Base-by-base conservation (phyloP, 2,113 vertebrate species). In the Percopsis transmontana region DNA sequence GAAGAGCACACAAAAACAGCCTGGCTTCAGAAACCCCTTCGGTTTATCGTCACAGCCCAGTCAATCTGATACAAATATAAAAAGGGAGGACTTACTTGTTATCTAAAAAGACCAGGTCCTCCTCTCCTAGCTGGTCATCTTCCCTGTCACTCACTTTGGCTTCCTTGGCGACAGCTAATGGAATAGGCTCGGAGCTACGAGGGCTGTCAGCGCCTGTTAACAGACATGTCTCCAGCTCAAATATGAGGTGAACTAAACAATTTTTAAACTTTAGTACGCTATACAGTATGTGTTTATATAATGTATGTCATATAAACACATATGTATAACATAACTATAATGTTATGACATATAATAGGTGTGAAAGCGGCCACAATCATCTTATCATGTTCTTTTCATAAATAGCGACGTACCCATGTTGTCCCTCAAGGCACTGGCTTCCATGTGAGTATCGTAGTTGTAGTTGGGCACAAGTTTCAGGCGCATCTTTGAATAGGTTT, bases 401-500 rank as follows among this genome's bases (percentile, higher is more conserved):
- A 8, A n/a, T 6, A 27, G 54, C 19, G 15, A 66, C 87, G 2
- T 77, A 98, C 97, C 97, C 80, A 96, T 92, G 71, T 99, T 99
- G 90, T 99, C 97, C 0, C 97, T 88, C 0, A 94, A 91, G n/a
- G 97, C 97, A 0, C 97, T 99, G 82, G 97, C 96, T 69, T 99
- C 97, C 38, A 58, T 45, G 77, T 99, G 96, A 1, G 91, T 72
- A 77, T 96, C 95, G 0, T 96, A 95, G 74, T 91, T 92, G 76
- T 95, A 91, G 88, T 98, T 97, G 74, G 96, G 96, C n/a, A 99
- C 95, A 58, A 99, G 90, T 82, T 98, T 99, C 58, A 98, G 89
- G 23, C 97, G 92, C 97, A 99, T 99, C 50, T 97, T 91, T 0
- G 97, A 98, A 76, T 98, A 98, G 0, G 96, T 99, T 89, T 99